Evolutionary conservation across 1,140 invertebrate species (phyloP), one percentile per base, ranked within the genome.

Genomic region (Pseudomyrmex flavicornis): DNA sequence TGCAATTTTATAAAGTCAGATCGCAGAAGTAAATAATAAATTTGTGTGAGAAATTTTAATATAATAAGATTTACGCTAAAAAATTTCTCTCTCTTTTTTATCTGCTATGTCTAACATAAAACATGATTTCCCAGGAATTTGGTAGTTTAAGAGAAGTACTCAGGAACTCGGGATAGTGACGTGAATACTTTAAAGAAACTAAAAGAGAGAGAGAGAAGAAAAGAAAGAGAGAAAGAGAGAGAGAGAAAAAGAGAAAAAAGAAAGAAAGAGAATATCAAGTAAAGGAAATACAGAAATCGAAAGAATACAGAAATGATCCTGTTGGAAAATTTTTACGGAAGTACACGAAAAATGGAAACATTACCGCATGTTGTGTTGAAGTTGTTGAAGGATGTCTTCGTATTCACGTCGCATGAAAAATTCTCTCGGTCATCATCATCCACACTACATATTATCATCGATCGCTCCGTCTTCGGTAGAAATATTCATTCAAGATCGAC

Each of bases 101-200:
- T 52, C 17, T 73, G 26, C n/a, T 20, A 5, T 68, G 61, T 48
- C 62, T 89, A 89, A 88, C 84, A 65, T 9, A 12, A 80, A 73
- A 58, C 17, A 83, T 65, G 12, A 83, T 44, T 12, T 74, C 80
- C 58, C 56, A 83, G 72, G 58, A 65, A 93, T 90, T 89, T 91
- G 90, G 93, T 94, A 92, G 93, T 93, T 93, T 94, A 94, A 76
- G 89, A 91, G 88, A 83, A 70, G 91, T 87, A 90, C 26, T 3
- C 26, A 26, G 2, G 26, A 88, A 83, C 91, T 91, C 90, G 88
- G 91, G 92, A 26, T 2, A 26, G 22, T 22, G 22, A 26, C 2
- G 22, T 26, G 72, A 63, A 35, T 74, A 66, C 68, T 46, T 62
- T 68, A 89, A n/a, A 62, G 63, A 54, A 82, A 62, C 35, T 8